Percentiles rank a stretch among this genome's conserved stretches.
Evolutionary conservation across 2,888 invertebrate species (phyloP).

Genomic region (Diplazon laetatorius): DNA sequence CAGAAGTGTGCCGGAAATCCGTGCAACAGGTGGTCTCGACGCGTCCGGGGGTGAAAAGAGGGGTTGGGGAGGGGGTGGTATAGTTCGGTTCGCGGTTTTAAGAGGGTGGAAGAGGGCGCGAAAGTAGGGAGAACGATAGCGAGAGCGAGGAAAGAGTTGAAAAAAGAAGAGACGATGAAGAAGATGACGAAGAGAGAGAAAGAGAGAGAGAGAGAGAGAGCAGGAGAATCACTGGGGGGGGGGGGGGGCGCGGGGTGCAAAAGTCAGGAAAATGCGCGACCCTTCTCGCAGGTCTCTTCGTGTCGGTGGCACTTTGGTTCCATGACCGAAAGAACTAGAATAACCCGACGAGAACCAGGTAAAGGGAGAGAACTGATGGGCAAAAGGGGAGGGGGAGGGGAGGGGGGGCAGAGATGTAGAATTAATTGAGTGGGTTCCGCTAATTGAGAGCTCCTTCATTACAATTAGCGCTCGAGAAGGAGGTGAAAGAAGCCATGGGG

Average conservation of each 20-base stretch:
- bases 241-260: constrained; percentile 45
- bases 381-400: constrained; percentile 24
- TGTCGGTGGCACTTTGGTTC: constrained; percentile 52
- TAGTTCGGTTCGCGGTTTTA: constrained; percentile 72
- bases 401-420: constrained; percentile 46
- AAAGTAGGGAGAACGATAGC: constrained; percentile 56
- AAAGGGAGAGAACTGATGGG: constrained; percentile 44
- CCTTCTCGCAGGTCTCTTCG: constrained; percentile 39
- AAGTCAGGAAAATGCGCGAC: constrained; percentile 60
- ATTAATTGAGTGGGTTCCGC: constrained; percentile 64
- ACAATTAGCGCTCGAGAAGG: constrained; percentile 60
- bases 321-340: constrained; percentile 61
- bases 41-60: constrained; percentile 69
- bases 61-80: too few species aligned
- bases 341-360: constrained; percentile 51
- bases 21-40: constrained; percentile 80
- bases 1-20: constrained; percentile 80
- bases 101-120: constrained; percentile 59
- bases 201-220: constrained; percentile 6
- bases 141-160: constrained; percentile 32
- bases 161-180: constrained; percentile 54
- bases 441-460: constrained; percentile 67
- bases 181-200: constrained; percentile 28
- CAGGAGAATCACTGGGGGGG: constrained; percentile 36
- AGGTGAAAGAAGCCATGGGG: constrained; percentile 45